phyloP scores from a whole-genome alignment of 2,888 invertebrate genomes.

The Bombyx huttoni region DNA sequence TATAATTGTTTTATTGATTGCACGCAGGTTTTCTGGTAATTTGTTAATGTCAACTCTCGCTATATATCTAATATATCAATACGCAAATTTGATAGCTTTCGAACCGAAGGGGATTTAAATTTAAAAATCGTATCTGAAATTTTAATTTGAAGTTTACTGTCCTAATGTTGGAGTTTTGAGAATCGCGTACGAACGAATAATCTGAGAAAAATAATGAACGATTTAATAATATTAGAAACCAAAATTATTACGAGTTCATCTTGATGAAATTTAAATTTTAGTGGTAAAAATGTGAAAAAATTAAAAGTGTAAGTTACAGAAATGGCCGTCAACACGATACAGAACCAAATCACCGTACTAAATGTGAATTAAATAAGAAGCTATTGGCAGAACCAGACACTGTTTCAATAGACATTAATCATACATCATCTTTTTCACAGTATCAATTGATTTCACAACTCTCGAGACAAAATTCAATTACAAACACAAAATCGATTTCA shows the following conservation, averaged over 20 bases:
- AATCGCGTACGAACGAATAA: too few relatives aligned
- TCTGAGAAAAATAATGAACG: too few relatives aligned
- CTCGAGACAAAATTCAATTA: background rate
- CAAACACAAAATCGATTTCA: background rate
- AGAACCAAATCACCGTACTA: background rate
- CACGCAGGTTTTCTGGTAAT: background rate
- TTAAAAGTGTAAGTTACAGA: too few relatives aligned
- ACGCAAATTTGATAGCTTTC: background rate
- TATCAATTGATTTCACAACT: constrained; percentile 2
- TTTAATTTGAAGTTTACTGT: too few relatives aligned
- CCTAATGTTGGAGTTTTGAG: too few relatives aligned
- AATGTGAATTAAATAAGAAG: background rate
- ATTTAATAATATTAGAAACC: too few relatives aligned
- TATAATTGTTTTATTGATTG: constrained; percentile 17
- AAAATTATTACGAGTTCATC: too few relatives aligned
- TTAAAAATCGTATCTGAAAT: background rate
- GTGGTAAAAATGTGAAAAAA: too few relatives aligned
- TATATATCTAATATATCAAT: too few relatives aligned
- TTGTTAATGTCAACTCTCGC: constrained; percentile 2
- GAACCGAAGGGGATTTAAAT: background rate
- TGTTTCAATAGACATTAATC: background rate
- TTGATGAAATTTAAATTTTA: too few relatives aligned
- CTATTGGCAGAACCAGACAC: background rate
- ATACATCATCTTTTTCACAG: background rate
- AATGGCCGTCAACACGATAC: too few relatives aligned